Base-by-base conservation (phyloP, 1,140 invertebrate species). In the Bombus terrestris region DNA sequence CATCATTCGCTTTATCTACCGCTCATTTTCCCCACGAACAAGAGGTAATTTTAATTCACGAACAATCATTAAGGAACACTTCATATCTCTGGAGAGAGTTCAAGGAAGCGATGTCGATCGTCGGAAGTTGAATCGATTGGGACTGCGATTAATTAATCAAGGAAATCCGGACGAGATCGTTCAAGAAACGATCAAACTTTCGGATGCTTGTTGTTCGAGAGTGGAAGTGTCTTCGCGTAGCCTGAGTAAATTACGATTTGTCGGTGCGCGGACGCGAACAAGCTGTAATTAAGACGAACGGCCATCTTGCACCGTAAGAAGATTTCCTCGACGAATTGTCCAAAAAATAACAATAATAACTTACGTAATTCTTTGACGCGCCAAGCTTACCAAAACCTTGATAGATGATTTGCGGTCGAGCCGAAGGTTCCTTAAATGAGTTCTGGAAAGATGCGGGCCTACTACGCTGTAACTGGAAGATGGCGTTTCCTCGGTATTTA, bases 121-220 rank as follows among this genome's bases (percentile, higher is more conserved):
- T 53, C 15, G 10, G 9, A n/a, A 66, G 41, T 64, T 66, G 72
- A 82, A 75, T 66, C 41, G 71, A 82, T 75, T 47, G 43, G 32
- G 37, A 77, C 25, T 77, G 62, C 74, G 66, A 77, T 77, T 69
- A 83, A 68, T 83, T 83, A 83, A 83, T 77, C 59, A 66, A 9
- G 74, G 53, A 69, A 83, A 83, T 77, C 35, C 25, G 78, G 32
- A 18, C 43, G 43, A 39, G 68, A 68, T 68, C 32, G 25, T 47
- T n/a, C 15, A n/a, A 15, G 15, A 53, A 75, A 43, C 57, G 72
- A 66, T 83, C 59, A 35, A 83, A 76, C 59, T 68, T 83, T 15
- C 32, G 22, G 15, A 66, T 25, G 62, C 32, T 83, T 68, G 59
- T 77, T 83, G 59, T 76, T 66, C 35, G 32, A 47, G 22, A 53